These are phyloP conservation scores for Oncorhynchus gorbuscha DNA, from an alignment of 2,113 vertebrate genomes.

Conservation along the genomic window DNA sequence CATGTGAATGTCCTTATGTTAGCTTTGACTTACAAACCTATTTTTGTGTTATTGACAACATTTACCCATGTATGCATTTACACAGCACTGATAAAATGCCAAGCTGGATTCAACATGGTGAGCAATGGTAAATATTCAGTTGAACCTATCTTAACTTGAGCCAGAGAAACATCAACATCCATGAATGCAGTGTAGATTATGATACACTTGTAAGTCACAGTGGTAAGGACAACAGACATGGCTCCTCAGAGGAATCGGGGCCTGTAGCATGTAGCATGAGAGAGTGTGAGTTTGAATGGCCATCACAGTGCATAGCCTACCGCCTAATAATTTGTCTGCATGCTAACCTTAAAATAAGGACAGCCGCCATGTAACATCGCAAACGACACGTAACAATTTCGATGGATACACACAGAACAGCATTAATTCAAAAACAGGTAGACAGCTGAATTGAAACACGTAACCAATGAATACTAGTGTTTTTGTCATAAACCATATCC, in stretches of 20 bases:
- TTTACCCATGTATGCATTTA: not conserved
- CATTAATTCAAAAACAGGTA: constrained; percentile 44
- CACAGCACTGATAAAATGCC: too few species aligned
- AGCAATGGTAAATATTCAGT: too few species aligned
- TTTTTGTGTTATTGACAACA: not conserved
- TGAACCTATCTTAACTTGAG: too few species aligned
- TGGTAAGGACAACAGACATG: not conserved
- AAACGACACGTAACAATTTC: not conserved
- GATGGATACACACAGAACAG: not conserved
- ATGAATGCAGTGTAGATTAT: too few species aligned
- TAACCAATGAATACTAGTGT: not conserved
- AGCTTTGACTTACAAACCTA: not conserved
- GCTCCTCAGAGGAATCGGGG: not conserved
- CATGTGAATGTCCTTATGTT: not conserved
- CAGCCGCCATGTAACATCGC: not conserved
- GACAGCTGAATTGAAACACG: too few species aligned
- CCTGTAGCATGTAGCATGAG: not conserved
- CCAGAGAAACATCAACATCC: too few species aligned
- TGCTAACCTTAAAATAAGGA: not conserved
- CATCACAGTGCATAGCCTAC: not conserved
- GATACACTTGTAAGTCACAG: not conserved
- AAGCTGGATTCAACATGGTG: too few species aligned
- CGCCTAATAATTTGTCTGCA: not conserved
- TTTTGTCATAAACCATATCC: constrained; percentile 13
- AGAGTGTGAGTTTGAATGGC: not conserved